Conservation (phyloP, 2,113 vertebrate species). For the Mionectes macconnelli region DNA sequence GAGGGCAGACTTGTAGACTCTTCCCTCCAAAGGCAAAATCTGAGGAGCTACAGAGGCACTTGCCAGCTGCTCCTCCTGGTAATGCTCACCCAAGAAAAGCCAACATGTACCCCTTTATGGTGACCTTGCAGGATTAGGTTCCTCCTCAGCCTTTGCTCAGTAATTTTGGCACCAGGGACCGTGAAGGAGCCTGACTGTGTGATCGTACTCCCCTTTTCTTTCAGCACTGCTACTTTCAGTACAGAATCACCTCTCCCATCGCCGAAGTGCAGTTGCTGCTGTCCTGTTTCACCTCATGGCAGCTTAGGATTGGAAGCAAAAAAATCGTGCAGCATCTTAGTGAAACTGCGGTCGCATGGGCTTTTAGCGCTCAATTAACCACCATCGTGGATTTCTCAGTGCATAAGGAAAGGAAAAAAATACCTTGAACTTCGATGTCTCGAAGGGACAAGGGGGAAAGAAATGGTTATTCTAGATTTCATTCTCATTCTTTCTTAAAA, state of each 20-base stretch:
- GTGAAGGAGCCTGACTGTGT: accelerated
- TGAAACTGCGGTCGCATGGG: neutral
- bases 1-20: neutral
- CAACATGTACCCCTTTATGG: neutral
- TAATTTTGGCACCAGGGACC: neutral
- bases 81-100: neutral
- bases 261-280: neutral
- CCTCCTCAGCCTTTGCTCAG: neutral
- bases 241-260: neutral
- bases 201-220: neutral
- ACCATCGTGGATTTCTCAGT: neutral
- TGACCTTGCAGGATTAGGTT: neutral
- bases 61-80: neutral
- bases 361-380: constrained; percentile 50
- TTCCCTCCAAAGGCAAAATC: neutral
- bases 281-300: neutral
- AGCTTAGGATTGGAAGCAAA: constrained; percentile 1
- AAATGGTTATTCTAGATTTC: constrained; percentile 45
- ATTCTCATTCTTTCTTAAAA: constrained; percentile 37
- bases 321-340: neutral
- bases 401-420: neutral
- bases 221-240: neutral
- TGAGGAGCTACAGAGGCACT: neutral
- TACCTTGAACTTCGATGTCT: constrained; percentile 50
- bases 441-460: neutral